Conservation (phyloP, 2,113 vertebrate species). For the Scalopus aquaticus region DNA sequence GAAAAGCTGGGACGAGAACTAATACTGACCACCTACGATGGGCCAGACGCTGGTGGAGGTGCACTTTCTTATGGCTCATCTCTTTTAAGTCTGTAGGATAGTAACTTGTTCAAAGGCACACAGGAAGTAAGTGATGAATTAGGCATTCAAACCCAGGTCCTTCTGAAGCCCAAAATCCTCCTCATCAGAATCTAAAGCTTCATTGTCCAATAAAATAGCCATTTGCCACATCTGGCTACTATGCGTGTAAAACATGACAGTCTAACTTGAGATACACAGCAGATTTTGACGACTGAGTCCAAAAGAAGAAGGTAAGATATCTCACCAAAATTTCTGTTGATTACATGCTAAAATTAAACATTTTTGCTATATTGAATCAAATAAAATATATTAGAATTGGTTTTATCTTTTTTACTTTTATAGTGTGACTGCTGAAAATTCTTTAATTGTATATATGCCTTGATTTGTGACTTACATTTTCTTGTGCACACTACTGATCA, state of each 20-base stretch:
- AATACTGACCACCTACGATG: neutral
- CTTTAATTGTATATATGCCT: neutral
- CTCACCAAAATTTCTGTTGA: neutral
- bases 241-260: neutral
- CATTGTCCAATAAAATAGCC: neutral
- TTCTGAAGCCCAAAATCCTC: neutral
- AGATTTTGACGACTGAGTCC: neutral
- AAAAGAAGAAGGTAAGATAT: neutral
- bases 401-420: neutral
- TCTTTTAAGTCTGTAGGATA: neutral
- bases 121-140: neutral
- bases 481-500: neutral
- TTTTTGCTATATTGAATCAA: neutral
- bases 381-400: neutral
- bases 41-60: neutral
- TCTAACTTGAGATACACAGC: neutral
- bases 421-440: neutral
- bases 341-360: neutral
- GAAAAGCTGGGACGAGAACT: neutral
- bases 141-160: neutral
- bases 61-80: neutral
- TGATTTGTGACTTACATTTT: neutral
- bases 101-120: neutral
- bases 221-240: neutral
- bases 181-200: neutral